phyloP scores from a whole-genome alignment of 30 jellyfish, hydroid and myxozoan species.

The Cassiopea andromeda region DNA sequence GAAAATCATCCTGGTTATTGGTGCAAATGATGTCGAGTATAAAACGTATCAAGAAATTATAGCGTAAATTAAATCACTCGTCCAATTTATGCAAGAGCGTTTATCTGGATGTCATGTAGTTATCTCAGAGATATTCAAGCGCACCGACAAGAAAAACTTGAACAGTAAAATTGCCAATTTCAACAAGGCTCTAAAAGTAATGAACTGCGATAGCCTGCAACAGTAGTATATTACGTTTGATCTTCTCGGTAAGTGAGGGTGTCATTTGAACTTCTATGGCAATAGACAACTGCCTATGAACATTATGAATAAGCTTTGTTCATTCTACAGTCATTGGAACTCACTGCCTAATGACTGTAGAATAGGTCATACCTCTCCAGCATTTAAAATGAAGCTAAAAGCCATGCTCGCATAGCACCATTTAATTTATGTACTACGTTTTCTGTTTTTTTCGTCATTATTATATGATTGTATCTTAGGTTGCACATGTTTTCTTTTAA shows the following conservation, averaged over 20 bases:
- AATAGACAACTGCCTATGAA: neutral
- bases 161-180: neutral
- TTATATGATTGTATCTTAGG: too few species aligned
- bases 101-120: neutral
- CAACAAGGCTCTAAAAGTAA: neutral
- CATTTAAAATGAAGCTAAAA: too few species aligned
- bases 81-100: neutral
- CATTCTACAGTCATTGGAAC: neutral
- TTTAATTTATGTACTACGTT: too few species aligned
- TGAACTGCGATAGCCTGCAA: neutral
- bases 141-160: neutral
- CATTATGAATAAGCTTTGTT: neutral
- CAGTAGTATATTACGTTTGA: neutral
- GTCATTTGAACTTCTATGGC: neutral
- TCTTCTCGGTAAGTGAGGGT: slow-evolving; percentile 4
- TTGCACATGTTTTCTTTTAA: too few species aligned
- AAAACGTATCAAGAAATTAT: neutral
- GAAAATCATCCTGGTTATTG: neutral
- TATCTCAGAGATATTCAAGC: neutral
- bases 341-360: too few species aligned
- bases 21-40: neutral
- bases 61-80: neutral
- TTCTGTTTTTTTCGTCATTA: too few species aligned
- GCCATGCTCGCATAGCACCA: too few species aligned
- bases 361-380: too few species aligned